Percentiles rank a stretch among this genome's conserved stretches.
Conservation (phyloP, 2,113 vertebrate species). For the Brachyhypopomus gauderio region DNA sequence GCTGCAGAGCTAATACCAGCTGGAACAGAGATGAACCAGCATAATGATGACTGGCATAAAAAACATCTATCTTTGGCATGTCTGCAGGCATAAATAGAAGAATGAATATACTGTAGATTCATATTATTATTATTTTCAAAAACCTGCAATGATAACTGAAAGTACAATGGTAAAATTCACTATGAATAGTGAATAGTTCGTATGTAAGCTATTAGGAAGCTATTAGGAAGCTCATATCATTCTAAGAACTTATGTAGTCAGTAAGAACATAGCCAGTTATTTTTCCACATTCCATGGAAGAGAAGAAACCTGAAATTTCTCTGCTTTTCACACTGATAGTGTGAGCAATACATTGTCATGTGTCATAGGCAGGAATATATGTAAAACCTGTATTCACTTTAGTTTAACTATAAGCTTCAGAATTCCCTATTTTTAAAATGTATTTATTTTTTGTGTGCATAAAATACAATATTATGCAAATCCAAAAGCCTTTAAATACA, state of each 20-base stretch:
- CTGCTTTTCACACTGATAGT: background rate
- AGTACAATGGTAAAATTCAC: background rate
- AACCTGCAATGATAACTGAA: background rate
- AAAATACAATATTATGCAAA: constrained; percentile 31
- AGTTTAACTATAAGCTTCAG: constrained; percentile 21
- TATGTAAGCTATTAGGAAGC: too few relatives aligned
- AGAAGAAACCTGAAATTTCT: background rate
- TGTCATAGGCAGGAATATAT: constrained; percentile 23
- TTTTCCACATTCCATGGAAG: background rate
- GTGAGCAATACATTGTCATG: background rate
- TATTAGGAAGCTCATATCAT: background rate
- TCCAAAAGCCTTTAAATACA: constrained; percentile 40
- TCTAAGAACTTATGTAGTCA: background rate
- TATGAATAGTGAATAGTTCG: background rate
- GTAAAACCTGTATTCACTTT: constrained; percentile 12
- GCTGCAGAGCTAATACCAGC: too few relatives aligned
- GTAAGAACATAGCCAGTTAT: background rate
- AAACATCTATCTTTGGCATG: background rate
- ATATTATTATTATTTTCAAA: background rate
- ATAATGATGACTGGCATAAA: background rate
- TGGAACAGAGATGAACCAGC: background rate
- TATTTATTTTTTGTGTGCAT: background rate
- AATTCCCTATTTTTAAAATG: constrained; percentile 11
- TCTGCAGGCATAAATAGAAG: background rate
- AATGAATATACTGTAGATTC: background rate